A percentile compares a stretch with the other conserved stretches of the same genome.
phyloP scores from a whole-genome alignment of 2,888 invertebrate species.

The Idaea aversata region DNA sequence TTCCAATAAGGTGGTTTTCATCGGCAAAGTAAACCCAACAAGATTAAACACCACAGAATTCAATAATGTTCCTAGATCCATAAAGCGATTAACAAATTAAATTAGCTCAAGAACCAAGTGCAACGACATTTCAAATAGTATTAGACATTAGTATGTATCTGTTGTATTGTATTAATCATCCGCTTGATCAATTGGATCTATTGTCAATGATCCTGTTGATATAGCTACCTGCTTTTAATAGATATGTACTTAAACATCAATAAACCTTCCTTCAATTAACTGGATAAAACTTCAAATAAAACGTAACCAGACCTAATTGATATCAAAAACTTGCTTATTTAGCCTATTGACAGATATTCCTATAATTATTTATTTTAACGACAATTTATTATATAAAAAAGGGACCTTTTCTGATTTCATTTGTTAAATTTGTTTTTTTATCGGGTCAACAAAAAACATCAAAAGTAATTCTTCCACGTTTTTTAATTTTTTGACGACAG shows the following conservation, averaged over 20 bases:
- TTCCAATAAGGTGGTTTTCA: too few species aligned
- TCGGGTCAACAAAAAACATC: too few species aligned
- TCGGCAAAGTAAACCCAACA: too few species aligned
- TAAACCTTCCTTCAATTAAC: slow-evolving; percentile 18
- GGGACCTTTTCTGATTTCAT: too few species aligned
- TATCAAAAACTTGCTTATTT: background rate
- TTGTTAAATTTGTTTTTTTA: too few species aligned
- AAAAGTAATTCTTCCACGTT: too few species aligned
- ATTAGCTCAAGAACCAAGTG: slow-evolving; percentile 54
- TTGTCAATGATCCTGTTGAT: too few species aligned
- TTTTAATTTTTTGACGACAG: too few species aligned
- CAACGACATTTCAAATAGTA: slow-evolving; percentile 45
- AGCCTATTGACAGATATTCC: background rate
- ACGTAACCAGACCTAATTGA: background rate
- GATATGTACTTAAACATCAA: background rate
- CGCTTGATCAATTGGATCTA: too few species aligned
- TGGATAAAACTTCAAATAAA: slow-evolving; percentile 37
- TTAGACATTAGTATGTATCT: slow-evolving; percentile 40
- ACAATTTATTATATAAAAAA: too few species aligned
- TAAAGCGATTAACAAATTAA: slow-evolving; percentile 58
- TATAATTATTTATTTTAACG: background rate
- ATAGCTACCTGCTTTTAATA: slow-evolving; percentile 13
- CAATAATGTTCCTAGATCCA: slow-evolving; percentile 47
- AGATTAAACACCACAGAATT: slow-evolving; percentile 34
- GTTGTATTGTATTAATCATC: slow-evolving; percentile 5